Conservation (phyloP, 2,888 invertebrate species). For the Synanthedon myopaeformis region DNA sequence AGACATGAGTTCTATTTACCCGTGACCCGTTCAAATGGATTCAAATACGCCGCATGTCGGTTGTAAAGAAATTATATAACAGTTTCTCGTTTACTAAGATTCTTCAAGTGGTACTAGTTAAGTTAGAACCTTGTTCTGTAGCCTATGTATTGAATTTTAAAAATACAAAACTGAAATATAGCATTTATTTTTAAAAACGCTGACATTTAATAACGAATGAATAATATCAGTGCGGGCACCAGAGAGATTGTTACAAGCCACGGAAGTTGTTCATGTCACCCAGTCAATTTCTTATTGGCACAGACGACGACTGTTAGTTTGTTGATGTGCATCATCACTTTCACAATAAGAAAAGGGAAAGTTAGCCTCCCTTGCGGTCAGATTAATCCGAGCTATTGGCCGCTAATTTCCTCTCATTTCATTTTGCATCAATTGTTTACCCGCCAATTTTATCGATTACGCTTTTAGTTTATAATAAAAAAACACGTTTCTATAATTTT, state of each 20-base stretch:
- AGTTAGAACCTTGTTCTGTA: too few relatives aligned
- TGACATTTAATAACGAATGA: background rate
- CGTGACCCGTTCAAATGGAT: conserved; percentile 23
- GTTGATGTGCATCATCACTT: conserved; percentile 64
- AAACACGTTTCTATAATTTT: background rate
- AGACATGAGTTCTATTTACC: conserved; percentile 37
- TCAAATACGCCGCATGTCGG: too few relatives aligned
- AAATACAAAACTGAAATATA: too few relatives aligned
- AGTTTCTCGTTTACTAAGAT: too few relatives aligned
- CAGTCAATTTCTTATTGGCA: background rate
- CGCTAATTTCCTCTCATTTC: conserved; percentile 56
- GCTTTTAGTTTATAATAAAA: conserved; percentile 10
- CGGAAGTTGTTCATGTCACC: background rate
- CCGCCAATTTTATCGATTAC: conserved; percentile 37
- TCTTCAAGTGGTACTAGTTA: too few relatives aligned
- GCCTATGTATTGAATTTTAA: too few relatives aligned
- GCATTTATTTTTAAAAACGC: too few relatives aligned
- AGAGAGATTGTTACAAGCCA: background rate
- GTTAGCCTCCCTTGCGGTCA: conserved; percentile 66
- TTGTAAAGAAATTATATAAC: too few relatives aligned
- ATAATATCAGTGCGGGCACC: background rate
- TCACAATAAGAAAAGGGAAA: conserved; percentile 68
- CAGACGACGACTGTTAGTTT: conserved; percentile 22
- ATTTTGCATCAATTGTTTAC: conserved; percentile 41
- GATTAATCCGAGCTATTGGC: conserved; percentile 51